Evolutionary conservation across 2,113 vertebrate species (phyloP), one percentile per base, ranked within the genome.

Genomic region (Etheostoma cragini): DNA sequence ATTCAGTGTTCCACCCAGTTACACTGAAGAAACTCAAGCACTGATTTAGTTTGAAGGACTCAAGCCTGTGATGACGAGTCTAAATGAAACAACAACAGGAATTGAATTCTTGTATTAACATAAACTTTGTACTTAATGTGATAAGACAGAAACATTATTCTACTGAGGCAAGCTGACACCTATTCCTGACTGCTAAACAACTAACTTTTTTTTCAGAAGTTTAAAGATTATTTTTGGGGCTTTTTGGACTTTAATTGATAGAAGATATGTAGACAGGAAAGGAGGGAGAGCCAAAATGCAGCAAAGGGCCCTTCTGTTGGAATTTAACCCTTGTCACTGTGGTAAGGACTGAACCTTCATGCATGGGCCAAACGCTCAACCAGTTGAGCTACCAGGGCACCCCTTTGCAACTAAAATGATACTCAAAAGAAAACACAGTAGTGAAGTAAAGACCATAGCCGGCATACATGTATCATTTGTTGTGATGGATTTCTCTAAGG

Each of bases 401-500:
- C 35, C 26, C 26, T 26, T 26, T 77, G 24, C 60, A 19, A 26
- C 33, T 24, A 6, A 60, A 78, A 35, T 30, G 60, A 21, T 12
- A 50, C 17, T 35, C 3, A 60, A 67, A 80, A 62, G 61, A 52
- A 64, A 61, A 79, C 50, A 52, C 0, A 0, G 0, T 22, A 47
- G n/a, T 67, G 47, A 24, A 65, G 47, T 24, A 65, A 81, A 73
- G 45, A 60, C 47, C 24, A 72, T 15, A 49, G 63, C 45, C 70
- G 33, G 33, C 62, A 60, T 38, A 30, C 10, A 14, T 65, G 21
- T 47, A 56, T 54, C 7, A 58, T 83, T 81, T 79, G 42, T 76
- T 85, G 45, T 68, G 62, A 86, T 60, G 65, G 45, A 66, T 83
- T 84, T 80, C 47, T 65, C 80, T 80, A 35, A 33, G 74, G 76